These are phyloP conservation scores for Zophobas morio DNA, from an alignment of 1,140 invertebrate species.

Conservation along the genomic window DNA sequence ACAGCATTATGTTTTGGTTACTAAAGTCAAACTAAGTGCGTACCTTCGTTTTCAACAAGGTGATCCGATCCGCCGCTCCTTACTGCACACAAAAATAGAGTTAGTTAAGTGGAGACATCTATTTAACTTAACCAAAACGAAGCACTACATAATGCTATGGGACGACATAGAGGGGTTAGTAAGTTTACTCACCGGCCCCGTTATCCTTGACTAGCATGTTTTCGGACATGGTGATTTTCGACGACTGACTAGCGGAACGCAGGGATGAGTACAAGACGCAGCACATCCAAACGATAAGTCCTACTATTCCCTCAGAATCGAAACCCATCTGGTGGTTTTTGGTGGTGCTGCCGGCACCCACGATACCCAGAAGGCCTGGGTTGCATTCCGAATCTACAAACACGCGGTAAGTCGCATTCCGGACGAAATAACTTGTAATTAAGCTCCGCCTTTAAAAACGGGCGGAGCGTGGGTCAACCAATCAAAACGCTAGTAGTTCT, in stretches of 20 bases:
- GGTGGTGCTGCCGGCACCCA: conserved; percentile 63
- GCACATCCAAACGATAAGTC: conserved; percentile 93
- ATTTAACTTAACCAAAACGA: conserved; percentile 45
- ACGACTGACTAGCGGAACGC: conserved; percentile 84
- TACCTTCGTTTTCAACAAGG: conserved; percentile 69
- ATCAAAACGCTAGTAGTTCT: no score
- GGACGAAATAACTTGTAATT: no score
- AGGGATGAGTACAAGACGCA: conserved; percentile 97
- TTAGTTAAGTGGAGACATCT: conserved; percentile 27
- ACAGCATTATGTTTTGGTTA: conserved; percentile 62
- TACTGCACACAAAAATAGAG: conserved; percentile 60
- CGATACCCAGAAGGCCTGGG: conserved; percentile 75
- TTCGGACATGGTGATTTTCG: conserved; percentile 83
- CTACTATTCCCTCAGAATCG: conserved; percentile 91
- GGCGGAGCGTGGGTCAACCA: no score
- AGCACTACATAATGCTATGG: conserved; percentile 65
- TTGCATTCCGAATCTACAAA: conserved; percentile 78
- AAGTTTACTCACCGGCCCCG: conserved; percentile 72
- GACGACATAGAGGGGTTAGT: conserved; percentile 25
- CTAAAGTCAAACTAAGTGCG: conserved; percentile 46
- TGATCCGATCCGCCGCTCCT: conserved; percentile 63
- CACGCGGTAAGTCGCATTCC: no score
- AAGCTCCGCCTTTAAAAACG: no score
- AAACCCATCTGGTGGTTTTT: conserved; percentile 74
- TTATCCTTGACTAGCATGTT: conserved; percentile 82